These are phyloP conservation scores for Papio anubis DNA, from an alignment of 2,113 vertebrate genomes.

Conservation along the genomic window DNA sequence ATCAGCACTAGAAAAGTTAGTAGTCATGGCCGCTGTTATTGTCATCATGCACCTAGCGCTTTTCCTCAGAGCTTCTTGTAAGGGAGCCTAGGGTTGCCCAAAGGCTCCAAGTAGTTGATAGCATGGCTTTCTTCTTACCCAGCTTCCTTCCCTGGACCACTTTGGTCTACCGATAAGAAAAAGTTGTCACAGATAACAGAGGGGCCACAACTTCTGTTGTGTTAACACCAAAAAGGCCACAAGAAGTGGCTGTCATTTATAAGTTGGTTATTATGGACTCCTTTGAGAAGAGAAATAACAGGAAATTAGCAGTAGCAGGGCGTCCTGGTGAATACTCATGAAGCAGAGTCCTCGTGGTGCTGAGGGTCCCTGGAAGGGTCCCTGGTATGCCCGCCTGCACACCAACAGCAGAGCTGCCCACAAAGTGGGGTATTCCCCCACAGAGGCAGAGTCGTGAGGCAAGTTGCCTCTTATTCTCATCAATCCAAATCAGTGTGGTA, in stretches of 20 bases:
- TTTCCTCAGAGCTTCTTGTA: background rate
- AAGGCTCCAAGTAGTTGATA: background rate
- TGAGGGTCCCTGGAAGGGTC: background rate
- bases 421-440: background rate
- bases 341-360: background rate
- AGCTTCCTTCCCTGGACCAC: background rate
- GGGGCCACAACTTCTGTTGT: no score
- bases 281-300: background rate
- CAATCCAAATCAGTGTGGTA: background rate
- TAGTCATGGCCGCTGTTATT: background rate
- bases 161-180: background rate
- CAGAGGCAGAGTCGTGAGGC: accelerated
- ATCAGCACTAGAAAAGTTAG: background rate
- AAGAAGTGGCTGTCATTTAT: background rate
- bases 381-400: background rate
- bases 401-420: background rate
- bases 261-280: background rate
- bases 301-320: background rate
- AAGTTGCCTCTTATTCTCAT: background rate
- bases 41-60: background rate
- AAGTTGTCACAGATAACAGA: background rate
- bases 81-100: background rate
- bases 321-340: background rate
- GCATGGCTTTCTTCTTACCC: background rate
- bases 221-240: background rate